Percentiles rank a stretch among this genome's conserved stretches.
Conservation (phyloP, 2,113 vertebrate genomes). For the Amazona vittata region DNA sequence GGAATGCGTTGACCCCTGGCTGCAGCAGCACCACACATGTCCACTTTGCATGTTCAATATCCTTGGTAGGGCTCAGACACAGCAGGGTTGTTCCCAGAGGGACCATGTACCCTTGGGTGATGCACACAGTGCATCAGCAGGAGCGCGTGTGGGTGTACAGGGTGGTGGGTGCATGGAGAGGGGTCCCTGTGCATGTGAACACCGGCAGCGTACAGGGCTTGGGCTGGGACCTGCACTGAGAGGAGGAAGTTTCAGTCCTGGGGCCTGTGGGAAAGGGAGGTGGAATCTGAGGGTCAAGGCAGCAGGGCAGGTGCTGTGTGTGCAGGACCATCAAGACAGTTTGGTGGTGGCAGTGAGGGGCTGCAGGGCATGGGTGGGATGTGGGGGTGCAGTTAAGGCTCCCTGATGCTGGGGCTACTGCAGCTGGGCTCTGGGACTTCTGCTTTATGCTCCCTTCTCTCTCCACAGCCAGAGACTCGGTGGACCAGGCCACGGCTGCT, state of each 20-base stretch:
- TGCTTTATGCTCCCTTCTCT: background rate
- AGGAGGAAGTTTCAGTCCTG: background rate
- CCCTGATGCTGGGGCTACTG: accelerated
- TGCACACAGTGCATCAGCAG: background rate
- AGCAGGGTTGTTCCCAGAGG: background rate
- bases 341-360: background rate
- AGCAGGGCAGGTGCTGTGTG: background rate
- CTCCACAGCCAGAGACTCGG: conserved; percentile 66
- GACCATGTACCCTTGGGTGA: background rate
- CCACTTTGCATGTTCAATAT: conserved; percentile 99
- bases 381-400: background rate
- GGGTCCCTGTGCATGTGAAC: background rate
- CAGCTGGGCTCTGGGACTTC: background rate
- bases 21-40: conserved; percentile 92
- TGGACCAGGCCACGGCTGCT: background rate
- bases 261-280: background rate
- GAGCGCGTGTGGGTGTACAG: background rate
- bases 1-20: conserved; percentile 95
- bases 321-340: background rate
- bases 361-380: accelerated
- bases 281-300: accelerated
- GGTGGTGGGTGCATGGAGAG: background rate
- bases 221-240: background rate
- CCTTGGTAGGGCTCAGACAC: conserved; percentile 82
- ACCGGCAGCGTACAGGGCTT: background rate